Conservation (phyloP, 2,797 vertebrate species). For the Catostomus latipinnis region DNA sequence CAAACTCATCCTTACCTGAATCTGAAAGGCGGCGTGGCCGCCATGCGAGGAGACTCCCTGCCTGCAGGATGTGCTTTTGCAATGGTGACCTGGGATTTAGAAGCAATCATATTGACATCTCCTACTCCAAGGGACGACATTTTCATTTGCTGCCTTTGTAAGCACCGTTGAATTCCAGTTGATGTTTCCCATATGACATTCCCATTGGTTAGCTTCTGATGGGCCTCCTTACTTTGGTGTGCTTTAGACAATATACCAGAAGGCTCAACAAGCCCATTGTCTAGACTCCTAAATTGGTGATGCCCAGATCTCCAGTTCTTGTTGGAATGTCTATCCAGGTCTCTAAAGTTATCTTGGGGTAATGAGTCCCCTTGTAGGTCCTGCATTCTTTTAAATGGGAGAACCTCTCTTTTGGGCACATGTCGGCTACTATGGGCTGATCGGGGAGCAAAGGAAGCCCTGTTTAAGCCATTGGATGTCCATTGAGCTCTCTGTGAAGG, state of each 20-base stretch:
- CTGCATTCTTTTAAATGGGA: conserved; percentile 72
- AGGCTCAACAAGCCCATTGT: conserved; percentile 63
- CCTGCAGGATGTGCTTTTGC: conserved; percentile 56
- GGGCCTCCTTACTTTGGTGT: conserved; percentile 34
- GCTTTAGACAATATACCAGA: conserved; percentile 8
- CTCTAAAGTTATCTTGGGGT: conserved; percentile 66
- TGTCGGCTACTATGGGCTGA: conserved; percentile 84
- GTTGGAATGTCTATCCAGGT: conserved; percentile 71
- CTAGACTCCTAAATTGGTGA: conserved; percentile 67
- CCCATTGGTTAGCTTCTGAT: conserved; percentile 68
- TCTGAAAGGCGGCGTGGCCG: conserved; percentile 88
- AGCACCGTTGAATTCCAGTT: conserved; percentile 40
- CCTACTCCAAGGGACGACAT: conserved; percentile 50
- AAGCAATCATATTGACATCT: conserved; percentile 47
- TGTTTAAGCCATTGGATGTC: not conserved
- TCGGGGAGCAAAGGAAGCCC: conserved; percentile 59
- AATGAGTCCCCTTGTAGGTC: conserved; percentile 66
- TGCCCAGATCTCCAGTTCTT: conserved; percentile 77
- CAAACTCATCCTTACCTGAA: conserved; percentile 83
- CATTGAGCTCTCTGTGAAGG: conserved; percentile 62
- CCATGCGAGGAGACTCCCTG: conserved; percentile 80
- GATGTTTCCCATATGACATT: conserved; percentile 64
- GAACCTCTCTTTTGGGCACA: conserved; percentile 68
- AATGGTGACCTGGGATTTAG: conserved; percentile 42
- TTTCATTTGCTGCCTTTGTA: conserved; percentile 63